Percentiles rank a stretch among this genome's conserved stretches.
phyloP scores from a whole-genome alignment of 2,888 invertebrate genomes.

The Drosophila nr. perissopoda region DNA sequence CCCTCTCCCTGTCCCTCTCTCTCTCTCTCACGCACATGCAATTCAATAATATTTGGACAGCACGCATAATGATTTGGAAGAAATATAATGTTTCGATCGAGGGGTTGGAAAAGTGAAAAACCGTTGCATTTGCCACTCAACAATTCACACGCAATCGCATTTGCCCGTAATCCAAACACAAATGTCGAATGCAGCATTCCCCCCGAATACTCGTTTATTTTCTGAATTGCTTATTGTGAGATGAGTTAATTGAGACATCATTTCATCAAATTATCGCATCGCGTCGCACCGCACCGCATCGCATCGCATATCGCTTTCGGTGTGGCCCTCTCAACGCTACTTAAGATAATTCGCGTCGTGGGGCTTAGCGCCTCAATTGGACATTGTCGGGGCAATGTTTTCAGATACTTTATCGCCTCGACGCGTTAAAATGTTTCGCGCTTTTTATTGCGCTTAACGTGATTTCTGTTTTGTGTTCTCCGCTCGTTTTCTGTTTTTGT shows the following conservation, averaged over 20 bases:
- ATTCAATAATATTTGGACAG: conserved; percentile 77
- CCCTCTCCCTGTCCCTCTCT: background rate
- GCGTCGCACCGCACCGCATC: conserved; percentile 43
- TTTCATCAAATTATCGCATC: conserved; percentile 75
- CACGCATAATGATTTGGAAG: conserved; percentile 66
- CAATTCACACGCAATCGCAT: conserved; percentile 69
- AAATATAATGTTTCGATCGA: conserved; percentile 48
- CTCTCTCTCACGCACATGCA: conserved; percentile 1
- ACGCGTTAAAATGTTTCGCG: conserved; percentile 80
- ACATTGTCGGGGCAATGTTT: conserved; percentile 74
- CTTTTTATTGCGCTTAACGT: conserved; percentile 80
- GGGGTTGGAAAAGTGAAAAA: conserved; percentile 52
- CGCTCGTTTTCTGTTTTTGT: background rate
- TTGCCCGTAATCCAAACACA: conserved; percentile 2
- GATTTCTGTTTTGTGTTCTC: conserved; percentile 56
- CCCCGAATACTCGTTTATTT: conserved; percentile 3
- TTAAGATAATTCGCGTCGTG: conserved; percentile 75
- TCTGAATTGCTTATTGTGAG: conserved; percentile 8
- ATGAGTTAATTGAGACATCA: conserved; percentile 75
- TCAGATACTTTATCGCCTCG: conserved; percentile 78
- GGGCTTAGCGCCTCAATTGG: conserved; percentile 71
- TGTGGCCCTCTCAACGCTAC: conserved; percentile 63
- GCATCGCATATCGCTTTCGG: conserved; percentile 43
- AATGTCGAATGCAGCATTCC: background rate
- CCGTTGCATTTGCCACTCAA: conserved; percentile 40